Evolutionary conservation across 1,140 invertebrate genomes (phyloP), one percentile per base, ranked within the genome.

Genomic region (Manduca sexta): DNA sequence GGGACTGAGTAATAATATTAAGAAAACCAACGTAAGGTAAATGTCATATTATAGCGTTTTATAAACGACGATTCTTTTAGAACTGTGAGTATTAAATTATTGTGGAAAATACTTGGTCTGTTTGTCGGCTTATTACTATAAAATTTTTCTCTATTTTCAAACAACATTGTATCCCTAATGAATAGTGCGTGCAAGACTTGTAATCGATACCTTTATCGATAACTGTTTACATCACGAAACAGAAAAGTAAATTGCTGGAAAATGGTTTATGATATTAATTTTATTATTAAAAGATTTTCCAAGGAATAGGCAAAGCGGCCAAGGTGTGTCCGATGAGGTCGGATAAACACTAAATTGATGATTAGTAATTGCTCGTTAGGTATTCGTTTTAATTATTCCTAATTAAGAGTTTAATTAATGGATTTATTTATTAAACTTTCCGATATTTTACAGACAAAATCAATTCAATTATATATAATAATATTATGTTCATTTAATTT

Each of bases 321-420:
- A 74, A 71, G 70, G 70, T 39, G 37, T 15, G 33, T 15, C 30
- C 26, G 43, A 50, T 57, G 34, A 67, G 66, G 64, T 66, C 63
- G 49, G 43, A 47, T 55, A 40, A 60, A 34, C 31, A 40, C 15
- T 49, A 48, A 45, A 38, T 44, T 39, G 18, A 37, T 21, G n/a
- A 40, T n/a, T n/a, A n/a, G 45, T 48, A 56, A 56, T 56, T 50
- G 30, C 44, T 47, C 21, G 39, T 52, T 42, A 56, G 48, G 48
- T 37, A 41, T 56, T 51, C 43, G 51, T 26, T 26, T 26, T 5
- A 26, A 26, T 8, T 26, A 8, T 26, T 26, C 21, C 8, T 26
- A 26, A 26, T 26, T 8, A 5, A 26, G 4, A 3, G 8, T 3
- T 26, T 5, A 26, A 26, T 26, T 26, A 26, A 26, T 26, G 8